Evolutionary conservation across 2,113 vertebrate genomes (phyloP).

Genomic region (Esox niger): DNA sequence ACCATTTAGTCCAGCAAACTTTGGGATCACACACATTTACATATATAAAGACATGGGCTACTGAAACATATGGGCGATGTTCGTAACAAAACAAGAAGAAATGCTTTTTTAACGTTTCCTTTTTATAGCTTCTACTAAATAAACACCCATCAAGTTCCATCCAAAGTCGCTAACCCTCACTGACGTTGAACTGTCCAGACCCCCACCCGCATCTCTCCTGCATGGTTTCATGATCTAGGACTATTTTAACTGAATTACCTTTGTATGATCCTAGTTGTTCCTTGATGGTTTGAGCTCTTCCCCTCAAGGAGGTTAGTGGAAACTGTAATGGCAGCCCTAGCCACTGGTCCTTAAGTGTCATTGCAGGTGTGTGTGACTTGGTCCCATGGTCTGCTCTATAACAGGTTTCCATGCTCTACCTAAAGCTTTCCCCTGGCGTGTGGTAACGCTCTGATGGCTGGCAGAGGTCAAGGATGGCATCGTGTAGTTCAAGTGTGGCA

Average conservation of each 20-base stretch:
- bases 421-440: not conserved
- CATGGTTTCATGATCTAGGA: conserved; percentile 39
- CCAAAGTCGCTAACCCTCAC: not conserved
- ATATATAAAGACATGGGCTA: conserved; percentile 41
- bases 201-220: conserved; percentile 19
- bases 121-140: conserved; percentile 59
- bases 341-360: not conserved
- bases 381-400: conserved; percentile 13
- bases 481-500: too few relatives aligned
- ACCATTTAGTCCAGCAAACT: conserved; percentile 26
- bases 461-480: too few relatives aligned
- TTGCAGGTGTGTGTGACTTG: conserved; percentile 11
- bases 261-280: conserved; percentile 10
- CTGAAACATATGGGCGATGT: conserved; percentile 68
- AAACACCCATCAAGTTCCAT: conserved; percentile 45
- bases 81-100: conserved; percentile 45
- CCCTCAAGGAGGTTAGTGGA: not conserved
- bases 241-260: conserved; percentile 34
- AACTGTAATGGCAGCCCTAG: conserved; percentile 19
- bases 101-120: conserved; percentile 48
- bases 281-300: not conserved
- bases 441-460: too few relatives aligned
- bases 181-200: not conserved
- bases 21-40: conserved; percentile 22
- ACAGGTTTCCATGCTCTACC: not conserved